phyloP scores from a whole-genome alignment of 2,113 vertebrate genomes.

The Larimichthys polyactis region DNA sequence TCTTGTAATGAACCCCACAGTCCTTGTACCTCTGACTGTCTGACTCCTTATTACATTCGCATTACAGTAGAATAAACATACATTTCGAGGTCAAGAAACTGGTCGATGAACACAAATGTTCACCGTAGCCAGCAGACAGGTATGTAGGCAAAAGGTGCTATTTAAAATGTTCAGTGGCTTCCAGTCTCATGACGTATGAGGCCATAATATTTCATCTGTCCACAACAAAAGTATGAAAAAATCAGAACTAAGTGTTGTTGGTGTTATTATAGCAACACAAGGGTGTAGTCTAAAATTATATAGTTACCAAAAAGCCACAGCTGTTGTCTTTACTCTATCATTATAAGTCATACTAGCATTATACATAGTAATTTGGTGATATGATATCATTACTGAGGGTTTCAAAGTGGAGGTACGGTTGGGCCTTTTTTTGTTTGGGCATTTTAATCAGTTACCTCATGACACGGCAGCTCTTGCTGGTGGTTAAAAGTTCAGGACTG shows the following conservation, averaged over 20 bases:
- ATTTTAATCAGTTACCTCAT: conserved; percentile 12
- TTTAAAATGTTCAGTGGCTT: background rate
- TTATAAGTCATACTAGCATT: conserved; percentile 47
- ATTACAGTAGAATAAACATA: background rate
- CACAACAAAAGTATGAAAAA: conserved; percentile 15
- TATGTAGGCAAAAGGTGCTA: background rate
- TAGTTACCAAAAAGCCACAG: conserved; percentile 41
- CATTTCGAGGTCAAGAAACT: conserved; percentile 1
- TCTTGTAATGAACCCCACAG: conserved; percentile 22
- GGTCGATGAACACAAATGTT: background rate
- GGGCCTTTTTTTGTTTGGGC: background rate
- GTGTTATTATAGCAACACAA: conserved; percentile 46
- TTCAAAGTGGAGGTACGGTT: conserved; percentile 22
- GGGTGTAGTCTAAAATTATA: conserved; percentile 59
- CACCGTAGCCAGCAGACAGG: background rate
- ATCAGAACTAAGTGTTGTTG: conserved; percentile 31
- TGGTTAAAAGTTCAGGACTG: conserved; percentile 18
- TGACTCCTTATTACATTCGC: conserved; percentile 16
- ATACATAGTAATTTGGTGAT: conserved; percentile 58
- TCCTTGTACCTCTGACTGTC: background rate
- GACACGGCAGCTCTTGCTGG: conserved; percentile 22
- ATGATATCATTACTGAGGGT: conserved; percentile 55
- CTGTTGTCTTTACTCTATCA: conserved; percentile 58
- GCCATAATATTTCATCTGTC: background rate
- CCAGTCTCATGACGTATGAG: background rate